Conservation (phyloP, 2,113 vertebrate species). For the Lophochroa leadbeateri region DNA sequence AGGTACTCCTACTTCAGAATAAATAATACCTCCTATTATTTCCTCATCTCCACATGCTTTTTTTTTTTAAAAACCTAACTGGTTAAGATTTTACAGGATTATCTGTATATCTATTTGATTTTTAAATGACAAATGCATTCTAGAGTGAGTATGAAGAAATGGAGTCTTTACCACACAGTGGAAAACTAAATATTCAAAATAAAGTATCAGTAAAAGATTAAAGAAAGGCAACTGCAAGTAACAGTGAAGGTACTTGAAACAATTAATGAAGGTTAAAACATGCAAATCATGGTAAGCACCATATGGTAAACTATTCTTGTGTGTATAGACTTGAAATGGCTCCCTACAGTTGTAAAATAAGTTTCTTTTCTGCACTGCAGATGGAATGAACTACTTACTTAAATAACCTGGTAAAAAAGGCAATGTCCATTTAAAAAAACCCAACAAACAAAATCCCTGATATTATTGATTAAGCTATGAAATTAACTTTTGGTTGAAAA, state of each 20-base stretch:
- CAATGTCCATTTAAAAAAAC: background rate
- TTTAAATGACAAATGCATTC: background rate
- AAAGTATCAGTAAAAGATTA: conserved; percentile 1
- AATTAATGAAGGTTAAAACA: conserved; percentile 68
- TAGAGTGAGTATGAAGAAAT: background rate
- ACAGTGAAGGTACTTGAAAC: conserved; percentile 31
- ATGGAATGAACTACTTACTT: background rate
- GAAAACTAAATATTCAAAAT: conserved; percentile 27
- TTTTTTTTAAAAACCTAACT: background rate
- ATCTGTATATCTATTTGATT: background rate
- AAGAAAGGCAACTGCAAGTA: conserved; percentile 33
- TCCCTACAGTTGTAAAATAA: conserved; percentile 29
- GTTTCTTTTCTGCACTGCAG: background rate
- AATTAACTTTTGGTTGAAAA: background rate
- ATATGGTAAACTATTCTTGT: conserved; percentile 49
- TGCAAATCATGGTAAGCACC: conserved; percentile 10
- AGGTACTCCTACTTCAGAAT: background rate
- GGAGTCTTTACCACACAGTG: background rate
- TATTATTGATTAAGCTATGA: background rate
- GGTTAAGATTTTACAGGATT: background rate
- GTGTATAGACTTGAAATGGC: conserved; percentile 25
- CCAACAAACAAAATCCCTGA: background rate
- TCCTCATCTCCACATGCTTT: background rate
- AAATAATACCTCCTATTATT: background rate
- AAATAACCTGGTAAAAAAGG: background rate